Base-by-base conservation (phyloP, 2,888 invertebrate species). In the Cerceris ruficornis region DNA sequence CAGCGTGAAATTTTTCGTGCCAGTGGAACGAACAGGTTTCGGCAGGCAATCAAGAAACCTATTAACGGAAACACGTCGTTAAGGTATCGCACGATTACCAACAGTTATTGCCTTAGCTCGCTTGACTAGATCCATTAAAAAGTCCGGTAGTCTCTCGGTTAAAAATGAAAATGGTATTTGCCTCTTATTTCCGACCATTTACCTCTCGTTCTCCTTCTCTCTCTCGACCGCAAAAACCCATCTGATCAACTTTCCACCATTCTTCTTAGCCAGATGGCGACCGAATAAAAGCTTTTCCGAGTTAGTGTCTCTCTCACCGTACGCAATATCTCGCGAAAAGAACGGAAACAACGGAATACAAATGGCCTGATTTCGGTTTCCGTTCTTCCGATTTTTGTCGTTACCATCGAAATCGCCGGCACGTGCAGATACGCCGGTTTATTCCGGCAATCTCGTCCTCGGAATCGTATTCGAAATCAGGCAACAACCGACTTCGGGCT, bases 91-190 rank as follows among this genome's bases (percentile, higher is more conserved):
- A 64, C 68, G 60, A 13, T 57, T 54, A 64, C 67, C 75, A 43
- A 17, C 5, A 41, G 17, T 50, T 43, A 39, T 42, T 17, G 6
- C 2, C 42, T 17, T 60, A 7, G 28, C 64, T 59, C 42, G 50
- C 58, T 73, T 52, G 64, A 55, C 70, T 65, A 60, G 52, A 54
- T 68, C 66, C 58, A 82, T 81, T 65, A 57, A 73, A 66, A 69
- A 77, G 69, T 39, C 52, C 52, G 71, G 49, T 66, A 58, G 57
- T 46, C 6, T 46, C 5, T 4, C 46, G 6, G 1, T 43, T 66
- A 65, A 28, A 81, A 83, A 77, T 66, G 77, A 80, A 81, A 81
- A 68, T 61, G 57, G 68, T 64, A 71, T 69, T 68, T 64, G 50
- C 42, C 57, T 41, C 15, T 41, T 52, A 28, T 28, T 28, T 28